phyloP scores from a whole-genome alignment of 2,113 vertebrate genomes.

The Heterocephalus glaber region DNA sequence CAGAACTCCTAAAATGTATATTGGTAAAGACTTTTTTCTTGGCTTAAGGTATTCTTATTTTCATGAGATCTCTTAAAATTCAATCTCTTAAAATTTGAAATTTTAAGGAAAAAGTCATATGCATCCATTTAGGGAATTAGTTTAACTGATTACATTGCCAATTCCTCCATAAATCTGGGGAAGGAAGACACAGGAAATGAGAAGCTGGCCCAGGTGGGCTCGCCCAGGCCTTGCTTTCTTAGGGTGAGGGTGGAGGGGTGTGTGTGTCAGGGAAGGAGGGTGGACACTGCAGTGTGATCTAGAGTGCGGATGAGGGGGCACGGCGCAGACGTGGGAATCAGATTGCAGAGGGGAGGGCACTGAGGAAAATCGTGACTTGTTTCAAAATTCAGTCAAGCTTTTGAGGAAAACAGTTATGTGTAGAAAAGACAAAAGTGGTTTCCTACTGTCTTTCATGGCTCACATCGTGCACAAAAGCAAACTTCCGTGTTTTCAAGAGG shows the following conservation, averaged over 20 bases:
- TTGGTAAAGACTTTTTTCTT: slow-evolving; percentile 60
- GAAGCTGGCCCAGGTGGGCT: not conserved
- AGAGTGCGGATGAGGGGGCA: not conserved
- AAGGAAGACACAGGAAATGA: not conserved
- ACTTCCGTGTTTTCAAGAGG: not conserved
- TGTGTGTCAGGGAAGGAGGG: not conserved
- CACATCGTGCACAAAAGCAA: not conserved
- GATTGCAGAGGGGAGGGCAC: not conserved
- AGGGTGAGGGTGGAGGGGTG: not conserved
- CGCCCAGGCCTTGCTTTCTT: not conserved
- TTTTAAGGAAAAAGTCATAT: slow-evolving; percentile 39
- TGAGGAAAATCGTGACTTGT: not conserved
- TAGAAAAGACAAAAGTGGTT: not conserved
- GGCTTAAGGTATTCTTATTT: slow-evolving; percentile 55
- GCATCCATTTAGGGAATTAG: slow-evolving; percentile 1
- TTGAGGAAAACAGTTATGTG: not conserved
- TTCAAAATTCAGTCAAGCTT: slow-evolving; percentile 13
- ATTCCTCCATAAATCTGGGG: not conserved
- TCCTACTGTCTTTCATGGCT: not conserved
- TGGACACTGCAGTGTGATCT: no score
- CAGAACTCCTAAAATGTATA: slow-evolving; percentile 47
- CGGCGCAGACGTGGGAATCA: not conserved
- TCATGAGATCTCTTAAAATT: slow-evolving; percentile 42
- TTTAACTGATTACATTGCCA: not conserved
- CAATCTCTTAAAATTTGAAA: slow-evolving; percentile 53